Evolutionary conservation across 2,113 vertebrate species (phyloP), one percentile per base, ranked within the genome.

Genomic region (Pholis gunnellus): DNA sequence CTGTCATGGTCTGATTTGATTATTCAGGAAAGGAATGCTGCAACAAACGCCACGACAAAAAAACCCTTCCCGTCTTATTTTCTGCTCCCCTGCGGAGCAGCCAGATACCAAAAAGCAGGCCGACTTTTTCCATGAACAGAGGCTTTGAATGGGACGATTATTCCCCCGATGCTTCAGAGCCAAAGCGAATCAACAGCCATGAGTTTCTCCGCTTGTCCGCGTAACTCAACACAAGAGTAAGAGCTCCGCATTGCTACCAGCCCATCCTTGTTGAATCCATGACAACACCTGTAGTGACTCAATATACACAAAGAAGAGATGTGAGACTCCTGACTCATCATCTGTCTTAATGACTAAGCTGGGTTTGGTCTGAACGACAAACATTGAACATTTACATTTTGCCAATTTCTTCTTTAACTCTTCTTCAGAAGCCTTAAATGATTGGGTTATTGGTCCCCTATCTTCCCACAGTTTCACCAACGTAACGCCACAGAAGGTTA

Each of bases 1-100:
- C 46, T 29, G 69, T 70, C 84, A 82, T 67, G 65, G 65, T 70
- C 59, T 81, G 70, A 81, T 81, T 56, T 25, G 54, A 86, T 78
- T 81, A 67, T 36, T 71, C 36, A 68, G 81, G 50, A 83, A 75
- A 80, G 69, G 72, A 80, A 72, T 17, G 36, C 34, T 25, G 65
- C 72, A 5, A 76, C 34, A 34, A 34, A 57, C 5, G 6, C 48
- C 65, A 61, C 3, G 2, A 14, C 9, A 61, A 57, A 78, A 78
- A 44, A 59, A 59, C 1, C n/a, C 54, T 48, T 44, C 31, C 15
- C 44, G 36, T 76, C 66, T 68, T 52, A 72, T 85, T 75, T 79
- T 73, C 40, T 56, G 54, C 60, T 75, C 65, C 36, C 36, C 46
- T 40, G 60, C 56, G 50, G 46, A 63, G 46, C n/a, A 1, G 48